Conservation (phyloP, 1,140 invertebrate species). For the Notospermus geniculatus region DNA sequence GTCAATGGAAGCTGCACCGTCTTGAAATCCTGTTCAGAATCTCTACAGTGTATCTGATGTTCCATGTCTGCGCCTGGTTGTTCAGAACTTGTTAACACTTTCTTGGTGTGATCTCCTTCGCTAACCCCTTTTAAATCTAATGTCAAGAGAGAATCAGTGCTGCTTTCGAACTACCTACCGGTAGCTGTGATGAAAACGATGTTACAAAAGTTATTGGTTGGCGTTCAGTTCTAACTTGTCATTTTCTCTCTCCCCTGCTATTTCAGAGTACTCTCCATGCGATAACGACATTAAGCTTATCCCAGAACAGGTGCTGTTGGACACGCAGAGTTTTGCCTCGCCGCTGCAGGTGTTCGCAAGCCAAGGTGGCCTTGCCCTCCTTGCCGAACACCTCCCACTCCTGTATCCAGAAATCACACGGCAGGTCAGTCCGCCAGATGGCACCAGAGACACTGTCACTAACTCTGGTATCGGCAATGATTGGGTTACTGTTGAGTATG, state of each 20-base stretch:
- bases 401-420: slow-evolving; percentile 74
- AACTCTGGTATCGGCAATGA: slow-evolving; percentile 58
- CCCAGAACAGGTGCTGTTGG: slow-evolving; percentile 33
- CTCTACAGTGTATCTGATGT: too few relatives aligned
- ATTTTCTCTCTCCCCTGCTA: background rate
- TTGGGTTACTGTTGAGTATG: slow-evolving; percentile 76
- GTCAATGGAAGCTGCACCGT: too few relatives aligned
- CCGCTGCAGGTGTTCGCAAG: slow-evolving; percentile 79
- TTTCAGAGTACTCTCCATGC: background rate
- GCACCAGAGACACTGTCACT: slow-evolving; percentile 23
- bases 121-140: too few relatives aligned
- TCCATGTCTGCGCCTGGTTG: too few relatives aligned
- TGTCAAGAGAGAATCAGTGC: too few relatives aligned
- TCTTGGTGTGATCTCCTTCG: too few relatives aligned
- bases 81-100: too few relatives aligned
- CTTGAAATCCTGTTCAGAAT: too few relatives aligned
- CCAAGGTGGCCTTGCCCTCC: slow-evolving; percentile 79
- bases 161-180: too few relatives aligned
- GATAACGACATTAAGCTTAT: slow-evolving; percentile 9
- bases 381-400: slow-evolving; percentile 81
- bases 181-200: too few relatives aligned
- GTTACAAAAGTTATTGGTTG: too few relatives aligned
- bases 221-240: background rate
- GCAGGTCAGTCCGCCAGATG: slow-evolving; percentile 34
- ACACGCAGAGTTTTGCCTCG: slow-evolving; percentile 59